Evolutionary conservation across 2,888 invertebrate genomes (phyloP), one percentile per base, ranked within the genome.

Genomic region (Polydesmus complanatus): DNA sequence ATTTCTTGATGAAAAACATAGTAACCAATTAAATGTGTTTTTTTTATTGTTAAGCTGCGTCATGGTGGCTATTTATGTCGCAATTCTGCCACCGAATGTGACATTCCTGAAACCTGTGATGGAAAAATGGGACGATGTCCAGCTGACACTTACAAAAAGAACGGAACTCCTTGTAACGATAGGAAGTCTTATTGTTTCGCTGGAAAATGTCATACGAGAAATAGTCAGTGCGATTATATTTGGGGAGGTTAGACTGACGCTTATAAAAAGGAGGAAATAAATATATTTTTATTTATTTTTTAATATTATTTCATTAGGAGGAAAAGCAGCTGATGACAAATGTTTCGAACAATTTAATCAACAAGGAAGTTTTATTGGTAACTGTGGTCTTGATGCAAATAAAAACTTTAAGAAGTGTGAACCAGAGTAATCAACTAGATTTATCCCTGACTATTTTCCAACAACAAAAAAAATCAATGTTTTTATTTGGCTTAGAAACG

Each of bases 341-440:
- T 97, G 96, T 77, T 96, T 88, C 75, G 89, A 92, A 65, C 87
- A 92, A 75, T 94, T 93, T 78, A 97, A 97, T 75, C 85, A 90
- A 0, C 91, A 94, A 71, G 97, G 97, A 14, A 88, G 90, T 55
- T 87, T 90, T 67, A 93, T 88, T 68, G 97, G 97, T 0, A 94
- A 97, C 74, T 97, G 97, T 73, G 97, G 97, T 52, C 84, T 84
- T 65, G 87, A 88, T 70, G 78, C 77, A 63, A 77, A 76, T 61
- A 86, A 86, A 55, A 83, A 83, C 69, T 90, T 83, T 73, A 78
- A 90, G 69, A 94, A 92, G 75, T 95, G 95, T 74, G 84, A 88
- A 62, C 78, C 80, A 70, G 85, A 86, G 90, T 90, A 75, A 83
- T 50, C 21, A 21, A 11, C 21, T n/a, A 56, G 37, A 22, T 56